Evolutionary conservation across 2,797 vertebrate genomes (phyloP).

Genomic region (Geotrypetes seraphini): DNA sequence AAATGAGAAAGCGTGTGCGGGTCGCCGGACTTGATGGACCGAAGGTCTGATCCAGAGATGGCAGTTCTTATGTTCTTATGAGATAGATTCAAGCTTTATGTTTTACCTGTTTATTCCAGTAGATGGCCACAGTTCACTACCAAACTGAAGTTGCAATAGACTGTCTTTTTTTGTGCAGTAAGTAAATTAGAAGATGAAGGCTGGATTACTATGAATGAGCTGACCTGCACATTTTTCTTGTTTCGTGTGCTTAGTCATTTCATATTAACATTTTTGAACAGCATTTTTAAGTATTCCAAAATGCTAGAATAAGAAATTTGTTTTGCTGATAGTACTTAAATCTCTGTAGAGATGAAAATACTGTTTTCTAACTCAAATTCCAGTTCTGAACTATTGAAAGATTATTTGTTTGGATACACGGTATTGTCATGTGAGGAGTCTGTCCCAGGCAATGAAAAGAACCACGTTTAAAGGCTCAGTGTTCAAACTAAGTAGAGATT

Average conservation of each 20-base stretch:
- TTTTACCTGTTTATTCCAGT: slow-evolving; percentile 63
- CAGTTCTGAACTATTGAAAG: slow-evolving; percentile 13
- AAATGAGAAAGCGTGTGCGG: too few species aligned
- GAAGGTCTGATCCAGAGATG: too few species aligned
- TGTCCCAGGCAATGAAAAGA: too few species aligned
- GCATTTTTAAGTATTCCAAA: slow-evolving; percentile 28
- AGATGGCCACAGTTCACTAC: slow-evolving; percentile 80
- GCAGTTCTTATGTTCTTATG: too few species aligned
- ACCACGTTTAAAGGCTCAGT: too few species aligned
- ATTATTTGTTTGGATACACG: too few species aligned
- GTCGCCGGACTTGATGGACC: too few species aligned
- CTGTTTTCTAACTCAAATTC: slow-evolving; percentile 11
- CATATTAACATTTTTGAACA: slow-evolving; percentile 30
- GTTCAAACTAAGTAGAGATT: too few species aligned
- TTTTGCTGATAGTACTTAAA: too few species aligned
- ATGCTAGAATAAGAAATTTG: too few species aligned
- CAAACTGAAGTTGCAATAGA: slow-evolving; percentile 47
- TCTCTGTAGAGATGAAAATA: slow-evolving; percentile 1
- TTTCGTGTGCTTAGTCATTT: slow-evolving; percentile 52
- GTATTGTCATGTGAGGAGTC: too few species aligned
- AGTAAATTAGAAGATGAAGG: slow-evolving; percentile 62
- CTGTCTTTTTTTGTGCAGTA: slow-evolving; percentile 49
- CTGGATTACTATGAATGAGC: slow-evolving; percentile 62
- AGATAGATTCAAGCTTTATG: slow-evolving; percentile 48
- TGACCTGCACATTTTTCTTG: slow-evolving; percentile 59